Conservation (phyloP, 2,113 vertebrate species). For the Burhinus oedicnemus region DNA sequence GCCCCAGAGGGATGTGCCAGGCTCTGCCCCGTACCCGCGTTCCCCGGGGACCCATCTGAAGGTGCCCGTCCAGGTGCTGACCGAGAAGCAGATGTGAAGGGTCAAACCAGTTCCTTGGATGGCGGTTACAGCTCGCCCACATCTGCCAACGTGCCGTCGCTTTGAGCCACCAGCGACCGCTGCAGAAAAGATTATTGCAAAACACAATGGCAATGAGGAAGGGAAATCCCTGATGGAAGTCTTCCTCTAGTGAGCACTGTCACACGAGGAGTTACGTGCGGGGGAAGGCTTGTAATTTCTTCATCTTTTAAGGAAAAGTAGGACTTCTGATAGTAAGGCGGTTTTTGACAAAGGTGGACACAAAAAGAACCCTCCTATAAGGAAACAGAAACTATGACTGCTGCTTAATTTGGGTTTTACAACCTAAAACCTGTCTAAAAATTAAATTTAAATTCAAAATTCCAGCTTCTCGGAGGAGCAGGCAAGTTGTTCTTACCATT, state of each 20-base stretch:
- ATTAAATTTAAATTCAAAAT: not conserved
- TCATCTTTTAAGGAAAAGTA: not conserved
- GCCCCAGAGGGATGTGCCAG: too few species aligned
- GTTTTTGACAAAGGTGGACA: not conserved
- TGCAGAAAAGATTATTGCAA: not conserved
- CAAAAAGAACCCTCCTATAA: not conserved
- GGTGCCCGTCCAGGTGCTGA: too few species aligned
- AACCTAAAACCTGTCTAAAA: not conserved
- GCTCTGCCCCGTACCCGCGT: too few species aligned
- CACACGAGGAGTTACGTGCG: fast-evolving
- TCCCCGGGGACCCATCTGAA: too few species aligned
- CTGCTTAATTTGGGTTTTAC: not conserved
- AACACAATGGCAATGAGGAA: not conserved
- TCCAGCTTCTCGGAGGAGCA: not conserved
- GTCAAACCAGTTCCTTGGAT: not conserved
- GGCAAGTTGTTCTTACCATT: not conserved
- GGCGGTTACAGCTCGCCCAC: too few species aligned
- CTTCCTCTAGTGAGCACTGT: too few species aligned
- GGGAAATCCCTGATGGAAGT: not conserved
- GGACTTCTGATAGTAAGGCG: too few species aligned
- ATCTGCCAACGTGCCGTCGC: too few species aligned
- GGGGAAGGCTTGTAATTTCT: not conserved
- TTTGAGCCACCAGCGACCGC: not conserved
- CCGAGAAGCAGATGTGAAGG: too few species aligned
- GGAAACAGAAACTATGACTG: not conserved